Conservation (phyloP, 2,888 invertebrate species). For the Drosophila algonquin region DNA sequence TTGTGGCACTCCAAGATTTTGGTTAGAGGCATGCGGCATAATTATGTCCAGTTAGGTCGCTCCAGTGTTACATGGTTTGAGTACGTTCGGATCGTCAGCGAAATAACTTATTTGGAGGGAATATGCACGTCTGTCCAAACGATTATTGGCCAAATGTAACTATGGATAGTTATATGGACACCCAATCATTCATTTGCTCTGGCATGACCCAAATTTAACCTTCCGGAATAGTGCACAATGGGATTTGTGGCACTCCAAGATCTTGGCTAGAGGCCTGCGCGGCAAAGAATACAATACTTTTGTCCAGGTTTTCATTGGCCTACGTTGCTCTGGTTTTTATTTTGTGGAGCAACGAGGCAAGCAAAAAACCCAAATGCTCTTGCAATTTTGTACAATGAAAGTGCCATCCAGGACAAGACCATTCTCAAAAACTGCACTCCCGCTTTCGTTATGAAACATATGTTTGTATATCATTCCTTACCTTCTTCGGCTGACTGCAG, state of each 20-base stretch:
- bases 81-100: not conserved
- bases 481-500: slow-evolving; percentile 97
- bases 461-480: slow-evolving; percentile 64
- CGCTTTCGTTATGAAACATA: not conserved
- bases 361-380: slow-evolving; percentile 80
- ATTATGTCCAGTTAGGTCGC: not conserved
- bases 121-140: slow-evolving; percentile 49
- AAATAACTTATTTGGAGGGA: not conserved
- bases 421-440: slow-evolving; percentile 68
- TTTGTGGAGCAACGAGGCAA: slow-evolving; percentile 73
- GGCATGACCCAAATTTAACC: slow-evolving; percentile 54
- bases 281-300: not conserved
- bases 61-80: not conserved
- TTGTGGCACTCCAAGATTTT: slow-evolving; percentile 36
- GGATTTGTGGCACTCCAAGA: slow-evolving; percentile 29
- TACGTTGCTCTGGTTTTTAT: slow-evolving; percentile 55
- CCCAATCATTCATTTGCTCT: slow-evolving; percentile 74
- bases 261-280: slow-evolving; percentile 42
- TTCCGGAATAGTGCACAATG: slow-evolving; percentile 21
- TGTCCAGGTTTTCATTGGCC: slow-evolving; percentile 82
- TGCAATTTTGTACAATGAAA: slow-evolving; percentile 74
- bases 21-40: slow-evolving; percentile 42
- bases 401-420: slow-evolving; percentile 54
- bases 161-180: slow-evolving; percentile 74
- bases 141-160: slow-evolving; percentile 78